These are phyloP conservation scores for Yoshiicerus persimilis DNA, from an alignment of 1,140 invertebrate genomes.

Conservation along the genomic window DNA sequence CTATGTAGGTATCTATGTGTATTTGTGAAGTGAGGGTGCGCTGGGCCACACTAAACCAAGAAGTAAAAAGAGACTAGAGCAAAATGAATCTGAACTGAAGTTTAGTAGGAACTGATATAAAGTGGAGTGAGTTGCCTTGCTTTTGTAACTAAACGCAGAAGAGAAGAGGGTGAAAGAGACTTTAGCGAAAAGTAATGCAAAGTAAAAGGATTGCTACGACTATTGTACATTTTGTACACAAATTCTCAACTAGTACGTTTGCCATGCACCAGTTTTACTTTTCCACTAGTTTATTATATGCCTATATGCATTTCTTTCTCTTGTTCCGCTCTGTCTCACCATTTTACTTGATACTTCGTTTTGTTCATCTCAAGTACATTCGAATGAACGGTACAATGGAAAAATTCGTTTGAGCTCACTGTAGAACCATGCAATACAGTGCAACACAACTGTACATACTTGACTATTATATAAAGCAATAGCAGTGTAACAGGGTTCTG, in stretches of 20 bases:
- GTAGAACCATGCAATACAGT: background rate
- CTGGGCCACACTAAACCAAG: too few relatives aligned
- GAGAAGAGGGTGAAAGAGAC: background rate
- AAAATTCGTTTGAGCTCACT: background rate
- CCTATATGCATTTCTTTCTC: background rate
- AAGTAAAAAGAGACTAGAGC: background rate
- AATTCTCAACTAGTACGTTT: background rate
- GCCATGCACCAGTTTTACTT: background rate
- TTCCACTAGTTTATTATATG: background rate
- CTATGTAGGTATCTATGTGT: background rate
- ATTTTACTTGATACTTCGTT: background rate
- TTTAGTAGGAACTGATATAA: background rate
- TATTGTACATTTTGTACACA: background rate
- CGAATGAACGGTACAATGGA: background rate
- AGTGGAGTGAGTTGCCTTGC: background rate
- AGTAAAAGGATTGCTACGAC: background rate
- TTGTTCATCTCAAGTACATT: background rate
- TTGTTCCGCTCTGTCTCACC: background rate
- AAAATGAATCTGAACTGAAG: background rate
- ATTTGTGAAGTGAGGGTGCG: background rate
- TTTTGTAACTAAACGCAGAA: background rate
- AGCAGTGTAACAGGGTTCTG: too few relatives aligned
- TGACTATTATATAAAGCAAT: too few relatives aligned
- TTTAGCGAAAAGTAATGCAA: background rate
- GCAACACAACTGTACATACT: background rate